These are phyloP conservation scores for Vidua chalybeata DNA, from an alignment of 2,113 vertebrate genomes.

Conservation along the genomic window DNA sequence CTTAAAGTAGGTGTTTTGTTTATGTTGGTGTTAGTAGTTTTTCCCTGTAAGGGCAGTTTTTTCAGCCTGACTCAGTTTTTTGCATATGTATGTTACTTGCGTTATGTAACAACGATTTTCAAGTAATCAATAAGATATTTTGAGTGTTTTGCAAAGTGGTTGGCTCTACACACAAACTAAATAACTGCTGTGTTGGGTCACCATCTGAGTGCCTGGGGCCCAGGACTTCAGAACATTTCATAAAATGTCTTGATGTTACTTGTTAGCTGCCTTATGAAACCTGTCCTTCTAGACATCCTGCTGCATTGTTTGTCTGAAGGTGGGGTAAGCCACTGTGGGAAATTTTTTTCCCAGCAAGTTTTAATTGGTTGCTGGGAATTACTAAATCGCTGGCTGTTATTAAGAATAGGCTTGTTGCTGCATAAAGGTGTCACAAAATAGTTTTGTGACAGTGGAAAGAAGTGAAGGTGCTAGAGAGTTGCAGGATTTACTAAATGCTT, in stretches of 20 bases:
- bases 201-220: not conserved
- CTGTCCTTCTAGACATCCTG: slow-evolving; percentile 40
- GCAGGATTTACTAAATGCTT: not conserved
- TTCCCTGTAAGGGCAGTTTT: not conserved
- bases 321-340: not conserved
- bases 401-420: not conserved
- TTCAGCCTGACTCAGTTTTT: not conserved
- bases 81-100: not conserved
- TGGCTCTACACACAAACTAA: not conserved
- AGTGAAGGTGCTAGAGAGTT: not conserved
- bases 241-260: slow-evolving; percentile 25
- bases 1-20: not conserved
- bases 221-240: not conserved
- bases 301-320: slow-evolving; percentile 45
- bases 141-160: not conserved
- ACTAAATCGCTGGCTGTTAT: not conserved
- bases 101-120: not conserved
- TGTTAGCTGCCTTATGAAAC: slow-evolving; percentile 34
- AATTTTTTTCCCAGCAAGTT: slow-evolving; percentile 33
- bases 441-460: not conserved
- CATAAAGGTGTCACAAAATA: not conserved
- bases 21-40: not conserved
- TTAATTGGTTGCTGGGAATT: slow-evolving; percentile 39
- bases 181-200: not conserved
- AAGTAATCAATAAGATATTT: not conserved